A percentile compares a stretch with the other conserved stretches of the same genome.
Conservation (phyloP, 2,888 invertebrate species). For the Standfussiana lucernea region DNA sequence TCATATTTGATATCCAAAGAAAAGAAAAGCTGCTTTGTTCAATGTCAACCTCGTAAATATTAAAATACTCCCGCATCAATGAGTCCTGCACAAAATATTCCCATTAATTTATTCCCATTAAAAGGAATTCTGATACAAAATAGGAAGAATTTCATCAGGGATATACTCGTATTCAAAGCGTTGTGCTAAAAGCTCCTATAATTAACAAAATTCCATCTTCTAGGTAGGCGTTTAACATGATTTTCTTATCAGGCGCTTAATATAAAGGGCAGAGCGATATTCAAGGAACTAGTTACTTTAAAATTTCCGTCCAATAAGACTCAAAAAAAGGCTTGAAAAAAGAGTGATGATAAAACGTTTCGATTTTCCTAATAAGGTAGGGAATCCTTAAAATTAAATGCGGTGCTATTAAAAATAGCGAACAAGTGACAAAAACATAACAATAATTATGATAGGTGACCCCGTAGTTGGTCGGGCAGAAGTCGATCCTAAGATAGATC, state of each 20-base stretch:
- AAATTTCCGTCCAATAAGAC: background rate
- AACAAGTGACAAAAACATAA: too few relatives aligned
- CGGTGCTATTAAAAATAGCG: too few relatives aligned
- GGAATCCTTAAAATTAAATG: background rate
- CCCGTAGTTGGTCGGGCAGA: background rate
- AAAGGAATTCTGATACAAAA: constrained; percentile 30
- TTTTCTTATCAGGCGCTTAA: constrained; percentile 29
- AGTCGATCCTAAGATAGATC: background rate
- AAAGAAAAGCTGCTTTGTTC: background rate
- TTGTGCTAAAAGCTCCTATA: constrained; percentile 52
- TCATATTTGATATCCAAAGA: background rate
- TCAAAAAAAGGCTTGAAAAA: background rate
- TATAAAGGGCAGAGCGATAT: constrained; percentile 23
- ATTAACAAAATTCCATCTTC: constrained; percentile 63
- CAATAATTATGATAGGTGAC: too few relatives aligned
- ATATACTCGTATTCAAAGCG: constrained; percentile 39
- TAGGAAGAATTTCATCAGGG: constrained; percentile 45
- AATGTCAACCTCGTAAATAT: background rate
- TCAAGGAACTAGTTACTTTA: background rate
- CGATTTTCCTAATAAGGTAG: background rate
- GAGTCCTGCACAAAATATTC: constrained; percentile 21
- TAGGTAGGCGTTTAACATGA: constrained; percentile 51
- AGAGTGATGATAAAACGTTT: background rate
- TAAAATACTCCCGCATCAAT: constrained; percentile 4
- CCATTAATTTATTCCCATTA: constrained; percentile 23